Conservation (phyloP, 2,888 invertebrate species). For the Drosophila stalkeri region DNA sequence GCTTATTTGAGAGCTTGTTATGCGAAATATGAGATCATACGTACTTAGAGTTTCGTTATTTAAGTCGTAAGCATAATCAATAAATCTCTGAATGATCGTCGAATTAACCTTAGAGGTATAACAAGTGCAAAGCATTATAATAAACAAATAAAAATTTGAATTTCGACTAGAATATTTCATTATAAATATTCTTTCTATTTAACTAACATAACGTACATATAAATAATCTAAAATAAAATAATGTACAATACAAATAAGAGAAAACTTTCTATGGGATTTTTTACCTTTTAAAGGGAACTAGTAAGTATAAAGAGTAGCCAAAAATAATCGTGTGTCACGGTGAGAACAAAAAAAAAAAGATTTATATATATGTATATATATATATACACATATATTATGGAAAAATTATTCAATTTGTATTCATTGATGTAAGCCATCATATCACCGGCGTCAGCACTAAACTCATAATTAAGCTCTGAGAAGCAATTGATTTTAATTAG, state of each 20-base stretch:
- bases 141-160: background rate
- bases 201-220: background rate
- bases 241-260: constrained; percentile 38
- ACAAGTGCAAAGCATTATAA: constrained; percentile 3
- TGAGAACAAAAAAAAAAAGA: no score
- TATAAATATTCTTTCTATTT: constrained; percentile 2
- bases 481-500: background rate
- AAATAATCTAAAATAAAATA: constrained; percentile 5
- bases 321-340: background rate
- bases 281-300: background rate
- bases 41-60: constrained; percentile 45
- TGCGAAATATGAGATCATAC: constrained; percentile 27
- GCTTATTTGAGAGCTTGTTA: background rate
- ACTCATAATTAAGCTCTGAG: background rate
- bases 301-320: background rate
- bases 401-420: constrained; percentile 5
- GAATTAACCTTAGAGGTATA: constrained; percentile 14
- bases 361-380: background rate
- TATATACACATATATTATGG: background rate
- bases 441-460: background rate
- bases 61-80: background rate
- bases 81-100: background rate
- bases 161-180: constrained; percentile 19
- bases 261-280: constrained; percentile 16
- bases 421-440: background rate